Evolutionary conservation across 1,140 invertebrate genomes (phyloP).

Genomic region (Aphidius ervi): DNA sequence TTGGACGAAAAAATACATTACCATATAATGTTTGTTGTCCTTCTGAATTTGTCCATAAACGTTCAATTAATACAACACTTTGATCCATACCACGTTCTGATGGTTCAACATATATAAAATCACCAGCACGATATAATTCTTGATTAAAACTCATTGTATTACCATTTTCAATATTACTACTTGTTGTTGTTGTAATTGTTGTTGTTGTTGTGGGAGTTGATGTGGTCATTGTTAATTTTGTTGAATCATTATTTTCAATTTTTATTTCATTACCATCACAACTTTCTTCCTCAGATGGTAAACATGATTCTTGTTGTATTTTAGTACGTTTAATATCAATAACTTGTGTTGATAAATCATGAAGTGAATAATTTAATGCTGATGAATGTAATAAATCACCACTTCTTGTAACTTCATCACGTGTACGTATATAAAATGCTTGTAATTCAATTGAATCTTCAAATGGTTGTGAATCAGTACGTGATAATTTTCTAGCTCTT

Average conservation of each 20-base stretch:
- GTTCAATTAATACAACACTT: conserved; percentile 85
- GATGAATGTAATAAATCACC: conserved; percentile 82
- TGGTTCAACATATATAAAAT: conserved; percentile 87
- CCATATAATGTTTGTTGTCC: conserved; percentile 86
- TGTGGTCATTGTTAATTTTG: no score
- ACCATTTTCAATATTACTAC: conserved; percentile 43
- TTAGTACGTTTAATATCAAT: conserved; percentile 76
- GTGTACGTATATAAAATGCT: conserved; percentile 80
- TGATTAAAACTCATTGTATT: conserved; percentile 66
- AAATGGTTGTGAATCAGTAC: conserved; percentile 90
- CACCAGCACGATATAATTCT: conserved; percentile 73
- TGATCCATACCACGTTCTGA: conserved; percentile 75
- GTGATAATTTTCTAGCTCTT: conserved; percentile 77
- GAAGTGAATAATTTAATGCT: conserved; percentile 75
- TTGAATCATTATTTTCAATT: conserved; percentile 24
- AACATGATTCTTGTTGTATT: conserved; percentile 64
- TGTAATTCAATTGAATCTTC: conserved; percentile 94
- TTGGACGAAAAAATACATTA: conserved; percentile 66
- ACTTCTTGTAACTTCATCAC: conserved; percentile 70
- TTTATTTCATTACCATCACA: conserved; percentile 54
- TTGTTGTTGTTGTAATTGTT: conserved; percentile 27
- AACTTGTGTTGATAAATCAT: conserved; percentile 68
- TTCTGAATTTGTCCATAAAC: conserved; percentile 77
- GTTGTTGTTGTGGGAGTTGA: conserved; percentile 20
- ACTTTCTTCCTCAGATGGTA: conserved; percentile 69